These are phyloP conservation scores for Enoplosus armatus DNA, from an alignment of 2,797 vertebrate genomes.

Conservation along the genomic window DNA sequence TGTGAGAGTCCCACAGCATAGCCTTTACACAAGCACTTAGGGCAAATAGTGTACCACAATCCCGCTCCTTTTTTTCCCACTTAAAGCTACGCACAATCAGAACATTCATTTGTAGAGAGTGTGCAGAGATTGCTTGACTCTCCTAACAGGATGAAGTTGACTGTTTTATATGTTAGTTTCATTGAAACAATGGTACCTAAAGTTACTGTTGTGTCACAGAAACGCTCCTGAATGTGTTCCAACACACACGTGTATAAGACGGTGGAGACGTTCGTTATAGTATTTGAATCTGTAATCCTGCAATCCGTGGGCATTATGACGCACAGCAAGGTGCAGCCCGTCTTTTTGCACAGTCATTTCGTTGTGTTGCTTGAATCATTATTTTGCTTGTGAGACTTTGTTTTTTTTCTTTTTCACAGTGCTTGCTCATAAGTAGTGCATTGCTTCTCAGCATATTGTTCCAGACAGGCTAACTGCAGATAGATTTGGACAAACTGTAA, in stretches of 20 bases:
- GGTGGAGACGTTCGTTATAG: constrained; percentile 33
- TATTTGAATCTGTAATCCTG: constrained; percentile 51
- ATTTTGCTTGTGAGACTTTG: neutral
- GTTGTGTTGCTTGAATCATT: constrained; percentile 49
- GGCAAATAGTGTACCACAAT: constrained; percentile 70
- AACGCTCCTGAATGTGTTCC: constrained; percentile 58
- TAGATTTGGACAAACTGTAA: constrained; percentile 57
- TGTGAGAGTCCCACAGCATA: constrained; percentile 82
- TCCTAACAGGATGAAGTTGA: constrained; percentile 57
- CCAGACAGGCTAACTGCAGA: constrained; percentile 51
- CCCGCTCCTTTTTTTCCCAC: constrained; percentile 70
- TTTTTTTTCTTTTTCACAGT: constrained; percentile 35
- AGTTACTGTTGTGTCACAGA: constrained; percentile 54
- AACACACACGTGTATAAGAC: constrained; percentile 35
- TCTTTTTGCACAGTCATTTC: constrained; percentile 70
- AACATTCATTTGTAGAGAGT: constrained; percentile 66
- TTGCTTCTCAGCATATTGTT: constrained; percentile 54
- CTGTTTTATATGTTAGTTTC: constrained; percentile 66
- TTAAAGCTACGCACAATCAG: constrained; percentile 87
- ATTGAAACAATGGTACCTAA: constrained; percentile 54
- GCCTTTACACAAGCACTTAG: constrained; percentile 86
- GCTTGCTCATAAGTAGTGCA: constrained; percentile 40
- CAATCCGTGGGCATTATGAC: constrained; percentile 65
- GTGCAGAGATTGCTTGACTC: constrained; percentile 57
- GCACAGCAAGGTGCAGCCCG: constrained; percentile 58